Percentiles rank a stretch among this genome's conserved stretches.
phyloP scores from a whole-genome alignment of 1,140 invertebrate genomes.

The Macrotrachela quadricornifera region DNA sequence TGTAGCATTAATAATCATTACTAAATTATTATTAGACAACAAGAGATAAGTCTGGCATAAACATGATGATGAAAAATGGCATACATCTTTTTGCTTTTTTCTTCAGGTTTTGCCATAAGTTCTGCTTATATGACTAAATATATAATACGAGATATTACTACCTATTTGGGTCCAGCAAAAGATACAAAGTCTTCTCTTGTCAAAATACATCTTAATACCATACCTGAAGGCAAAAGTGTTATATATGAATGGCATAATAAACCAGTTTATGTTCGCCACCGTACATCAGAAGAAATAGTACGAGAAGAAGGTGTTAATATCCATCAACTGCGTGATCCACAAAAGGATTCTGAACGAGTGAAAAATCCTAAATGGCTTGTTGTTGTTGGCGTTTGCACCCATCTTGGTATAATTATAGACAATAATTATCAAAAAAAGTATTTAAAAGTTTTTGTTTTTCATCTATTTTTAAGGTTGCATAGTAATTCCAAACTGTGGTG shows the following conservation, averaged over 20 bases:
- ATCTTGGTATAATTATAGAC: constrained; percentile 58
- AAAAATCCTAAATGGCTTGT: constrained; percentile 67
- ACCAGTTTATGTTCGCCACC: constrained; percentile 79
- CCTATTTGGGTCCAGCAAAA: constrained; percentile 55
- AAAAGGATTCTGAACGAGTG: constrained; percentile 55
- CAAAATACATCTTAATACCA: constrained; percentile 67
- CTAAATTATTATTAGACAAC: not conserved
- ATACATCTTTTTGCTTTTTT: constrained; percentile 6
- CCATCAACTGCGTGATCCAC: constrained; percentile 55
- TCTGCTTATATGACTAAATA: constrained; percentile 54
- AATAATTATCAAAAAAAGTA: constrained; percentile 29
- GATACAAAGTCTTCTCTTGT: constrained; percentile 81
- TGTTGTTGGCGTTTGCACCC: constrained; percentile 83
- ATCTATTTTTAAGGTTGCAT: constrained; percentile 22
- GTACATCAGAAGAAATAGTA: constrained; percentile 54
- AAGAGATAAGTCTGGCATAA: no score
- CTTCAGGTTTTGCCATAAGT: constrained; percentile 41
- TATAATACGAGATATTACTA: constrained; percentile 48
- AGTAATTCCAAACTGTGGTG: constrained; percentile 56
- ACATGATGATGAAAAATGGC: no score
- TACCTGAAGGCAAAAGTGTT: constrained; percentile 50
- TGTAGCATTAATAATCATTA: no score
- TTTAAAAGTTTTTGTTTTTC: no score
- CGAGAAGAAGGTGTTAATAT: constrained; percentile 51
- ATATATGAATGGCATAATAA: constrained; percentile 86